Percentiles rank a stretch among this genome's conserved stretches.
Conservation (phyloP, 2,797 vertebrate genomes). For the Ctenosaura bakeri region DNA sequence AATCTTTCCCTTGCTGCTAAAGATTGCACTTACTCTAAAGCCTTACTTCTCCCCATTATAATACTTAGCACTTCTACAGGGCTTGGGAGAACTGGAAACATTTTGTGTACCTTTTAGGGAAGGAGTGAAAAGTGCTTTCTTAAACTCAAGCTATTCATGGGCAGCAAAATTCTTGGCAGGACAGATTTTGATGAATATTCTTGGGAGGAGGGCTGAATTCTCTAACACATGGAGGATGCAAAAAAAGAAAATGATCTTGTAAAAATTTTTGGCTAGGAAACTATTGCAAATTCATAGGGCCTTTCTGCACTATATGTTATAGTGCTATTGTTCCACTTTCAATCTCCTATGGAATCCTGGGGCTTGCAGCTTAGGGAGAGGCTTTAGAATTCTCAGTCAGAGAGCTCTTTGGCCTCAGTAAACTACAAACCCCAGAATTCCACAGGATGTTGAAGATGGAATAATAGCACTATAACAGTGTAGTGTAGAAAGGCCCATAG, state of each 20-base stretch:
- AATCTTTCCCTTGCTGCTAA: background rate
- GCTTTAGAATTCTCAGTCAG: no score
- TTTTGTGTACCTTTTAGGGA: background rate
- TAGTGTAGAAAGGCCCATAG: background rate
- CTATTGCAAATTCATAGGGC: background rate
- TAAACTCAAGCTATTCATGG: background rate
- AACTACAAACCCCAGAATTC: no score
- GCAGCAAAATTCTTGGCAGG: background rate
- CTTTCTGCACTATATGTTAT: no score
- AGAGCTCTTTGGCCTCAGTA: no score
- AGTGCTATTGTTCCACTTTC: no score
- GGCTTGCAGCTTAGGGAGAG: no score
- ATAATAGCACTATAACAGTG: no score
- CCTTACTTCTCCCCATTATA: no score
- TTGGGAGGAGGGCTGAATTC: background rate
- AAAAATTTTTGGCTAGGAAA: background rate
- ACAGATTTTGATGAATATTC: background rate
- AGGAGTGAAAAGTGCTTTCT: background rate
- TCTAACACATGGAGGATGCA: background rate
- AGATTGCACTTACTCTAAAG: accelerated
- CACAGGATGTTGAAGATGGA: no score
- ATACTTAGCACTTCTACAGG: background rate
- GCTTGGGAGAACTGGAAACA: background rate
- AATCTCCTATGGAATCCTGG: no score
- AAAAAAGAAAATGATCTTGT: background rate